Evolutionary conservation across 2,113 vertebrate genomes (phyloP), one percentile per base, ranked within the genome.

Genomic region (Taxidea taxus): DNA sequence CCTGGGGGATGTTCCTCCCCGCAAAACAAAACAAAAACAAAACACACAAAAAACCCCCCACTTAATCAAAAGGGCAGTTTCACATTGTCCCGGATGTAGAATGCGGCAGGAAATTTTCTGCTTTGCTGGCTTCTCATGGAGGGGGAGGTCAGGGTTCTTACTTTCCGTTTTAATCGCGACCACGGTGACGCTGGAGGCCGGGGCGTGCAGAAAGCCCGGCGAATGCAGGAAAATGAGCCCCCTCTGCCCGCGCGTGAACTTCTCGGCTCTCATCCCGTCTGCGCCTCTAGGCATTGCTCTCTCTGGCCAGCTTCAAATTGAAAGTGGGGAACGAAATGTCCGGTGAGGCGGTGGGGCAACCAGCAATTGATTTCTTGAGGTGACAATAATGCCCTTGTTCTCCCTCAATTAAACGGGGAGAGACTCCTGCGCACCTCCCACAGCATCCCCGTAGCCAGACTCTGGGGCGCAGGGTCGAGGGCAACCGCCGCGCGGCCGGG

Each of bases 1-100:
- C 34, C 51, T 12, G 49, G 56, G 74, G 47, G 91, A 42, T 80
- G 86, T 77, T 64, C 37, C n/a, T 77, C 58, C 66, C 11, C 5
- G 44, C 60, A 37, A 91, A 27, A 21, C 20, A 91, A 47, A 77
- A 9, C 7, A 51, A 42, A 90, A 27, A 18, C 20, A 93, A 47
- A 77, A 9, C 7, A 44, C 47, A 15, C 23, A 15, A 29, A 44
- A 14, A 23, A 87, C 1, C 42, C 1, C 42, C 7, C 4, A 31
- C 18, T 74, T 39, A 80, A 85, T 94, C 66, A 84, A 90, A 70
- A 95, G 39, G 83, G 44, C 78, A 81, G 83, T 92, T 95, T 91
- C 91, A 37, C 74, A 49, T 66, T 49, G 70, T 93, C 87, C 83
- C 0, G 42, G 64, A 31, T 91, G n/a, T 78, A 58, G 27, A 60